Conservation (phyloP, 2,888 invertebrate species). For the Corythucha ciliata region DNA sequence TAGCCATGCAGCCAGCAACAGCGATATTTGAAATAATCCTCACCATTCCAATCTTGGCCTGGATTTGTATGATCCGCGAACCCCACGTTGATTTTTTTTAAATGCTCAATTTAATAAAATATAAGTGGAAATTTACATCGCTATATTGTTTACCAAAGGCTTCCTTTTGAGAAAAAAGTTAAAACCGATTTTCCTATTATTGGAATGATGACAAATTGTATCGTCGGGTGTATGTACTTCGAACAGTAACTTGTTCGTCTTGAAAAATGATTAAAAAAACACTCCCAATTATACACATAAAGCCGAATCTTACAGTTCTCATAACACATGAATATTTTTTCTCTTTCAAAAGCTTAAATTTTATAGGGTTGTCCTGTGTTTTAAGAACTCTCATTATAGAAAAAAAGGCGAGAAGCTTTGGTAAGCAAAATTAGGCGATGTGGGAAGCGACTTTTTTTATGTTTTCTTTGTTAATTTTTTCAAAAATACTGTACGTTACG, state of each 20-base stretch:
- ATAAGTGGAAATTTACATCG: neutral
- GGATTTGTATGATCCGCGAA: constrained; percentile 17
- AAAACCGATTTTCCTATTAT: constrained; percentile 6
- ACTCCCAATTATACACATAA: constrained; percentile 21
- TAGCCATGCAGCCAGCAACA: constrained; percentile 30
- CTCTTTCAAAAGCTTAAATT: constrained; percentile 1
- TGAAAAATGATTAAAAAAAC: constrained; percentile 13
- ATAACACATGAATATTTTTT: constrained; percentile 24
- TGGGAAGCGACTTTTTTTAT: constrained; percentile 26
- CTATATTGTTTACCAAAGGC: neutral
- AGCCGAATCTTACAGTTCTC: constrained; percentile 28
- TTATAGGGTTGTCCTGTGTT: constrained; percentile 10
- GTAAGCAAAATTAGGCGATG: constrained; percentile 30
- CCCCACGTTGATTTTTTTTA: constrained; percentile 14
- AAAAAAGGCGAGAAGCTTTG: constrained; percentile 28
- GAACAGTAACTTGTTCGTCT: neutral
- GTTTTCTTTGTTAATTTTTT: constrained; percentile 6
- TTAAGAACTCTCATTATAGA: constrained; percentile 20
- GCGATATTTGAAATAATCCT: constrained; percentile 27
- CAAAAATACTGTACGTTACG: constrained; percentile 16
- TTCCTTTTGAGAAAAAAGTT: too few species aligned
- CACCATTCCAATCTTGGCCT: constrained; percentile 27
- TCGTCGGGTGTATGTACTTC: neutral
- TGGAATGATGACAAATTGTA: constrained; percentile 20
- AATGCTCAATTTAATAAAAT: neutral